These are phyloP conservation scores for Liopterus haemorrhoidalis DNA, from an alignment of 2,888 invertebrate genomes.

Conservation along the genomic window DNA sequence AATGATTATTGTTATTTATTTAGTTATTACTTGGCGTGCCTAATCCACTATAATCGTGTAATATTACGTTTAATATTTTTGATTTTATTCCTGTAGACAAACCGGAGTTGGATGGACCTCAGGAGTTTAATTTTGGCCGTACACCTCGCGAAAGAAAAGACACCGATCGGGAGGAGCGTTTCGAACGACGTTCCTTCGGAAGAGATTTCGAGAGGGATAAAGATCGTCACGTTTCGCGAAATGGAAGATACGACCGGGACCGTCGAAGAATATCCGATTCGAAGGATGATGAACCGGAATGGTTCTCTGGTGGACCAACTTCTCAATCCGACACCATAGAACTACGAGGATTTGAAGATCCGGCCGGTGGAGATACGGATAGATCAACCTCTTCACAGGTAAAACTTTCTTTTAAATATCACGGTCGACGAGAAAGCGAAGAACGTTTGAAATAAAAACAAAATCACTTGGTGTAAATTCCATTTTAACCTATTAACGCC, in stretches of 20 bases:
- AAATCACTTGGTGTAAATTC: conserved; percentile 19
- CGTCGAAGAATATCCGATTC: conserved; percentile 51
- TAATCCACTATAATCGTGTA: no score
- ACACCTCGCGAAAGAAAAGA: conserved; percentile 33
- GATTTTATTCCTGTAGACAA: conserved; percentile 12
- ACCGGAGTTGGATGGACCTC: conserved; percentile 14
- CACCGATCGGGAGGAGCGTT: conserved; percentile 33
- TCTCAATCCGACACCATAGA: conserved; percentile 91
- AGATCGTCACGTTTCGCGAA: conserved; percentile 42
- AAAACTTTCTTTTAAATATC: no score
- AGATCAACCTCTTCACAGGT: not conserved
- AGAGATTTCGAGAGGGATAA: conserved; percentile 34
- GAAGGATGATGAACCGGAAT: conserved; percentile 80
- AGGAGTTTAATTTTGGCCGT: conserved; percentile 30
- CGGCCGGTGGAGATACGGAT: conserved; percentile 47
- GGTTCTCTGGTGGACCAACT: conserved; percentile 85
- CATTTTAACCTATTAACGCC: conserved; percentile 34
- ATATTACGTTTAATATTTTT: no score
- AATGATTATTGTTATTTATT: no score
- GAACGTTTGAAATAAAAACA: conserved; percentile 14
- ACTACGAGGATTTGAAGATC: conserved; percentile 83
- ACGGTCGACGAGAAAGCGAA: conserved; percentile 3
- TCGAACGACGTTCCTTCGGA: conserved; percentile 49
- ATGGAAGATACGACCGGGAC: conserved; percentile 53
- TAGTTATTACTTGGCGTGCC: no score